Conservation (phyloP, 2,113 vertebrate genomes). For the Calyptommatus sinebrachiatus region DNA sequence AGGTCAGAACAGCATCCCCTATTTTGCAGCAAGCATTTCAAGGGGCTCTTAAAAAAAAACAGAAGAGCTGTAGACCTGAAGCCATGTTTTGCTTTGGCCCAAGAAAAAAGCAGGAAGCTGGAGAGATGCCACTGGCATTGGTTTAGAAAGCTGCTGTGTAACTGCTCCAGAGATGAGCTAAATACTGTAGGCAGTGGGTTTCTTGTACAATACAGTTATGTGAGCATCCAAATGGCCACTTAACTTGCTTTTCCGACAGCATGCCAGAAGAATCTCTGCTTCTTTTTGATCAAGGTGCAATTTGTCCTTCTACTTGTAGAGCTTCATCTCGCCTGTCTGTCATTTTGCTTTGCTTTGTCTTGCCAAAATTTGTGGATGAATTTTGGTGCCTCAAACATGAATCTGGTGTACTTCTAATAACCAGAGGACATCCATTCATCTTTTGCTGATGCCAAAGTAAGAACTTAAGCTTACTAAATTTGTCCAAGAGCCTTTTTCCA, state of each 20-base stretch:
- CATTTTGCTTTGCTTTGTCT: not conserved
- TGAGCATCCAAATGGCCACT: not conserved
- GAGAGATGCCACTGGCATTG: not conserved
- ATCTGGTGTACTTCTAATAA: not conserved
- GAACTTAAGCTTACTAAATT: not conserved
- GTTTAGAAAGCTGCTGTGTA: not conserved
- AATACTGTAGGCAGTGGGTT: not conserved
- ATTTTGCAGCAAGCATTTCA: not conserved
- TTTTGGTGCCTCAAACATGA: not conserved
- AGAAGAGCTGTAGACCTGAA: not conserved
- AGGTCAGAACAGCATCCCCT: not conserved
- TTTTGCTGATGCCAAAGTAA: not conserved
- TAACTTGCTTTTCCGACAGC: constrained; percentile 1
- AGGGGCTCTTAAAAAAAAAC: not conserved
- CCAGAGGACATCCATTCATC: not conserved
- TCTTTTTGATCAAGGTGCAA: not conserved
- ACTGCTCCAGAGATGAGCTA: not conserved
- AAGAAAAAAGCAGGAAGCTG: not conserved
- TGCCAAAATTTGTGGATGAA: not conserved
- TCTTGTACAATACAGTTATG: constrained; percentile 3
- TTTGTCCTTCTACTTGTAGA: not conserved
- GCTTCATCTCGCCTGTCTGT: not conserved
- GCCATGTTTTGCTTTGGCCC: not conserved
- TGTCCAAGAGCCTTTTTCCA: not conserved
- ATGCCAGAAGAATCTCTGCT: constrained; percentile 5